Evolutionary conservation across 2,797 vertebrate genomes (phyloP).

Genomic region (Sebastes matsubarae): DNA sequence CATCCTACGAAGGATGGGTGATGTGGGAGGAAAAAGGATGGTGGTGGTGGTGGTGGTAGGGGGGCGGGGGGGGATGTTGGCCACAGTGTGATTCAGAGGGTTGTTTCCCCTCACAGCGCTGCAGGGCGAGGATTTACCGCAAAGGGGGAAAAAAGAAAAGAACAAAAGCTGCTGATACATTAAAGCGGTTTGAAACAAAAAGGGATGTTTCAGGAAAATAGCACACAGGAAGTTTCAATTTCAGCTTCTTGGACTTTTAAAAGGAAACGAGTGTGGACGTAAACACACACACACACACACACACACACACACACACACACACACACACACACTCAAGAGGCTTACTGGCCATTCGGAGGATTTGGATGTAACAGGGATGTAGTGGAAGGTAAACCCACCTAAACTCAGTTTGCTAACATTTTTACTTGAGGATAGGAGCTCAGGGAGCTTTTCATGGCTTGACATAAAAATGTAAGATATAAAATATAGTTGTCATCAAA

Average conservation of each 20-base stretch:
- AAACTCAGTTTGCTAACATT: slow-evolving; percentile 10
- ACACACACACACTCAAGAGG: slow-evolving; percentile 20
- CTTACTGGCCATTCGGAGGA: slow-evolving; percentile 34
- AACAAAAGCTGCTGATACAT: slow-evolving; percentile 63
- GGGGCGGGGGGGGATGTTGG: not conserved
- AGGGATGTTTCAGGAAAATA: slow-evolving; percentile 50
- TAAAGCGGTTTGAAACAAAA: slow-evolving; percentile 47
- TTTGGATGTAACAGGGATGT: slow-evolving; percentile 35
- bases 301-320: slow-evolving; percentile 12
- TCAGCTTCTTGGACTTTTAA: slow-evolving; percentile 49
- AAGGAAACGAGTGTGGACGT: slow-evolving; percentile 12
- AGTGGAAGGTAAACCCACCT: slow-evolving; percentile 45
- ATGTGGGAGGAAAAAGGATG: slow-evolving; percentile 32
- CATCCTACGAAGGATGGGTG: slow-evolving; percentile 48
- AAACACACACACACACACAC: slow-evolving; percentile 12
- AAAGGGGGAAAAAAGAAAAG: slow-evolving; percentile 37
- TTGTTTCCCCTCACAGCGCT: slow-evolving; percentile 59
- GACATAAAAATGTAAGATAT: not conserved
- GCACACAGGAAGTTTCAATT: slow-evolving; percentile 66
- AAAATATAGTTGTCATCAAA: not conserved
- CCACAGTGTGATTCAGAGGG: slow-evolving; percentile 65
- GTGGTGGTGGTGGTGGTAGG: not conserved
- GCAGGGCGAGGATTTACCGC: slow-evolving; percentile 63
- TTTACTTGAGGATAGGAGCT: not conserved
- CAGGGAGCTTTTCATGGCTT: not conserved